Base-by-base conservation (phyloP, 2,888 invertebrate species). In the Eledona agricola region DNA sequence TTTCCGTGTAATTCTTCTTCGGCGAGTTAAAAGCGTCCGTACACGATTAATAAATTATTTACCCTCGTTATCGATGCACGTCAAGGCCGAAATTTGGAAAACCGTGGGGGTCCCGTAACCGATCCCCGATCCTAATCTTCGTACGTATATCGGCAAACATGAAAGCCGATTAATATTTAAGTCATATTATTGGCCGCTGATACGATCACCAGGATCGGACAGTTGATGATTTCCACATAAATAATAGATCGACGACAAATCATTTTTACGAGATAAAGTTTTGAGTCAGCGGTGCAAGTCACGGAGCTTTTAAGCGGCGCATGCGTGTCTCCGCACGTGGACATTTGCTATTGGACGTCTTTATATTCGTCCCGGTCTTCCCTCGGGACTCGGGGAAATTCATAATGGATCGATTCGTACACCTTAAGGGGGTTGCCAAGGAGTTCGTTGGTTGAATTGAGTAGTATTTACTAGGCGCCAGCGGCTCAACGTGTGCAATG, bases 151-250 rank as follows among this genome's bases (percentile, higher is more conserved):
- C 57, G 59, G 47, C 40, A 17, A 51, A 53, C 54, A 50, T 55
- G 51, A 60, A 57, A 62, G 56, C 55, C 53, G 59, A 59, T 63
- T 58, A 64, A 62, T 63, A 63, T 64, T 64, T 61, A 57, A 64
- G 60, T 60, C 58, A 63, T 63, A 64, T 62, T 62, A 63, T 58
- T 46, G 57, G 51, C 20, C 32, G 11, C 29, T 10, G 50, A 50
- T 50, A 50, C 10, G 16, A 50, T 46, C 46, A 13, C 20, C 10
- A 26, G 25, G 25, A 26, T 43, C 42, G 26, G 25, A 51, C 43
- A 51, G 43, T 51, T 51, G 42, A 42, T 51, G 42, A 42, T 22
- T 32, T 34, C 20, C 23, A 32, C n/a, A 42, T 51, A 51, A 51
- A 42, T 51, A 51, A 51, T 51, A 40, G 31, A 50, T 32, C 32